Evolutionary conservation across 2,888 invertebrate species (phyloP).

Genomic region (Nesidiocoris tenuis): DNA sequence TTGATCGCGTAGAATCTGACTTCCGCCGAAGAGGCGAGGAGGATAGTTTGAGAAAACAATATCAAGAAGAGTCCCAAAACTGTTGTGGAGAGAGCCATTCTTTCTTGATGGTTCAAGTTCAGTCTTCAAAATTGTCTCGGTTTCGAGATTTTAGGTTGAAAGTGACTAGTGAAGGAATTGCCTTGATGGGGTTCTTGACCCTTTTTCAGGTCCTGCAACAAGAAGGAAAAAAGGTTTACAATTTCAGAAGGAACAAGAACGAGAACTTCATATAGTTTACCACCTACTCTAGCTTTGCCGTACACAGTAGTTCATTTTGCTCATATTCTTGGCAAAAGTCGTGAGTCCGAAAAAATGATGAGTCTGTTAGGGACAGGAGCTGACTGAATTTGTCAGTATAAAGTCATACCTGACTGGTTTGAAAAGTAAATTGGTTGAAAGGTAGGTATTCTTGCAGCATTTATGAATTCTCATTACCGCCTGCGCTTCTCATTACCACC

Average conservation of each 20-base stretch:
- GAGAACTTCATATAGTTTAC: too few relatives aligned
- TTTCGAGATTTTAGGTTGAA: not conserved
- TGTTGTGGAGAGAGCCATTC: not conserved
- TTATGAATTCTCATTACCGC: too few relatives aligned
- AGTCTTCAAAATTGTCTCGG: not conserved
- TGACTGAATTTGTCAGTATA: too few relatives aligned
- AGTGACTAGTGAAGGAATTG: not conserved
- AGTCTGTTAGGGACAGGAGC: too few relatives aligned
- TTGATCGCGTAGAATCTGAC: slow-evolving; percentile 27
- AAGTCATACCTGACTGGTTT: too few relatives aligned
- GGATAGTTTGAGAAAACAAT: not conserved
- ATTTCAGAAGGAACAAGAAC: not conserved
- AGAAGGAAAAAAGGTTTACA: not conserved
- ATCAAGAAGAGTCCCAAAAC: not conserved
- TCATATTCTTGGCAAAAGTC: too few relatives aligned
- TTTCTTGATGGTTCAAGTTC: not conserved
- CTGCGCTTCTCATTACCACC: too few relatives aligned
- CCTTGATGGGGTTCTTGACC: not conserved
- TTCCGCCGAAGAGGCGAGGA: not conserved
- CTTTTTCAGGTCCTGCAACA: not conserved
- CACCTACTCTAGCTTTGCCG: too few relatives aligned
- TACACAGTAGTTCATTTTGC: too few relatives aligned
- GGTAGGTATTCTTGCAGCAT: too few relatives aligned
- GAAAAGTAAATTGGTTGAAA: too few relatives aligned
- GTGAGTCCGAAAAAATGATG: too few relatives aligned